A percentile compares a stretch with the other conserved stretches of the same genome.
phyloP scores from a whole-genome alignment of 2,113 vertebrate genomes.

The Potamarius usumacintae region DNA sequence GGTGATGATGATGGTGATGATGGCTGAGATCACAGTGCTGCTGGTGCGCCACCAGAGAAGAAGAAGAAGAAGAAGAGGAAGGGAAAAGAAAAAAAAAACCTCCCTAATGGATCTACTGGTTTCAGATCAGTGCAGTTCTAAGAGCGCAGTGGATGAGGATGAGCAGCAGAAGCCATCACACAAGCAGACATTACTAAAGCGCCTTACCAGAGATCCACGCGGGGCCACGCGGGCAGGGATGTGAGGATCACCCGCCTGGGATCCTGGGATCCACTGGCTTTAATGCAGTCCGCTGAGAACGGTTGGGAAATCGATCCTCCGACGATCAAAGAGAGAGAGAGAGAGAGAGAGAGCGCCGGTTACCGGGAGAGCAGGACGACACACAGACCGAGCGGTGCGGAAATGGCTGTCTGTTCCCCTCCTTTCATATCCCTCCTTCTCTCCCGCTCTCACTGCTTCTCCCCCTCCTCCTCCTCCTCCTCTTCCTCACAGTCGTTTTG shows the following conservation, averaged over 20 bases:
- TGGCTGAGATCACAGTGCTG: not conserved
- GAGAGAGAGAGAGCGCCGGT: conserved; percentile 31
- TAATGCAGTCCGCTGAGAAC: conserved; percentile 54
- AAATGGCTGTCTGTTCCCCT: conserved; percentile 73
- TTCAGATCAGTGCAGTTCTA: not conserved
- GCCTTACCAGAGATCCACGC: conserved; percentile 28
- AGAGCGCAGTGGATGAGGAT: not conserved
- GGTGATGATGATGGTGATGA: not conserved
- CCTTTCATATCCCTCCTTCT: conserved; percentile 56
- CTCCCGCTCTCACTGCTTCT: conserved; percentile 50
- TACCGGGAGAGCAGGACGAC: conserved; percentile 50
- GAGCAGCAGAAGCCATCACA: conserved; percentile 19
- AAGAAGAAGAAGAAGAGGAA: no score
- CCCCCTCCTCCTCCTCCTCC: conserved; percentile 29
- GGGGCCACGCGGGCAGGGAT: conserved; percentile 25
- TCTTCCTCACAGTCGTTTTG: conserved; percentile 33
- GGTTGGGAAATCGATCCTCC: conserved; percentile 12
- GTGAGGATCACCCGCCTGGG: not conserved
- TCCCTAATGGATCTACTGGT: not conserved
- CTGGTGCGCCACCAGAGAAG: conserved; percentile 1
- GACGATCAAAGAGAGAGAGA: conserved; percentile 24
- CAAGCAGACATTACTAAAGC: not conserved
- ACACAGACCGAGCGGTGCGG: conserved; percentile 54
- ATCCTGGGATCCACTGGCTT: not conserved
- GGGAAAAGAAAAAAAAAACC: no score